Percentiles rank a stretch among this genome's conserved stretches.
These are phyloP conservation scores for Nyctereutes procyonoides DNA, from an alignment of 2,113 vertebrate genomes.

Conservation along the genomic window DNA sequence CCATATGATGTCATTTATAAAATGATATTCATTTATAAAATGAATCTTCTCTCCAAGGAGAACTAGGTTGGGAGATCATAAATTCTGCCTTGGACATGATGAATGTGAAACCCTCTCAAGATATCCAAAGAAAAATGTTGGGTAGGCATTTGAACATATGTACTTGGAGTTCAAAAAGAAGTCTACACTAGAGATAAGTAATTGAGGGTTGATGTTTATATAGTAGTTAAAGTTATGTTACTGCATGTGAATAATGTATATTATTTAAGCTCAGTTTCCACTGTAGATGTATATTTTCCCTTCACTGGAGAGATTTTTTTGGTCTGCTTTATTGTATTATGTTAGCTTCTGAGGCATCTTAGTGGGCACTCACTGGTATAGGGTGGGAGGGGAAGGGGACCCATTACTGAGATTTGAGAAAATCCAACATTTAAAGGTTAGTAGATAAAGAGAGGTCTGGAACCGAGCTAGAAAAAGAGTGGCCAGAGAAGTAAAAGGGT, in stretches of 20 bases:
- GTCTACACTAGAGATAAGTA: neutral
- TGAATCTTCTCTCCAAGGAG: neutral
- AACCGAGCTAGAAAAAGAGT: neutral
- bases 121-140: neutral
- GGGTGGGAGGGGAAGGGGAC: neutral
- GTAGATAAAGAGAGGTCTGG: neutral
- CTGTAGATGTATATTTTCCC: neutral
- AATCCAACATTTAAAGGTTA: neutral
- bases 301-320: neutral
- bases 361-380: neutral
- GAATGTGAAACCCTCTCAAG: neutral
- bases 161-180: neutral
- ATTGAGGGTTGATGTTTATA: neutral
- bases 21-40: neutral
- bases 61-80: neutral
- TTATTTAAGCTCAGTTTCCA: neutral
- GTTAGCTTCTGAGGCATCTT: neutral
- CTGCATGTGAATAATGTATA: neutral
- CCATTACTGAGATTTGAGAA: neutral
- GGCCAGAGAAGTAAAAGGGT: neutral
- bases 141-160: neutral
- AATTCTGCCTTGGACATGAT: neutral
- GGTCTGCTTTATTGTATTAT: neutral
- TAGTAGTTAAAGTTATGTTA: neutral
- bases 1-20: neutral